Evolutionary conservation across 1,140 invertebrate genomes (phyloP), one percentile per base, ranked within the genome.

Genomic region (Caerostris darwini): DNA sequence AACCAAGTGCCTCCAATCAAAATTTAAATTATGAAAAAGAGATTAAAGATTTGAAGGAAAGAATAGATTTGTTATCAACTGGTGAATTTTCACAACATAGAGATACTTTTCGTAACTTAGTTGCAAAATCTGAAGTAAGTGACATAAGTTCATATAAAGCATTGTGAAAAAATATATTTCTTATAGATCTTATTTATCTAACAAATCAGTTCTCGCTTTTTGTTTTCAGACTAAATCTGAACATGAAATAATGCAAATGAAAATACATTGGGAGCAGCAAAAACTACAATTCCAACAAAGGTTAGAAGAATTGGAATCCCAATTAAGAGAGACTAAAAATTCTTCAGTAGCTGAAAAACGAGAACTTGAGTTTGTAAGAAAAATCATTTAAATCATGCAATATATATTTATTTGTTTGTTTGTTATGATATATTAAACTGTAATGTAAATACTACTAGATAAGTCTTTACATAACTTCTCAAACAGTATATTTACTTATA

Each of bases 191-290:
- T 34, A 34, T 34, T 34, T 34, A 34, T 34, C 34, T 34, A 34
- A 34, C 34, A 34, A 34, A 1, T 50, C 34, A 12, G 12, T 17
- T 54, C 50, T 54, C 34, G 34, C 34, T 34, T 34, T 34, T 34
- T 34, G 34, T 34, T 61, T 82, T 53, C 12, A 91, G 90, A 17
- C 34, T 50, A 17, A 14, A 90, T 56, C 67, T n/a, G 83, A 93
- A 14, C 50, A 93, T 69, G 92, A 93, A 59, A 61, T 94, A 58
- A 77, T 89, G 8, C 85, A 89, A 19, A 17, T 94, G 5, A 94
- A 94, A 64, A 82, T 94, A 64, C 81, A 61, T 53, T 94, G 92
- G 92, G 92, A 94, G 19, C 92, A 94, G 7, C 92, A 94, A 64
- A 94, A 94, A 19, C 53, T 88, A 5, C 85, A 94, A 19, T 94